These are phyloP conservation scores for Ophion obscuratus DNA, from an alignment of 2,888 invertebrate species.

Conservation along the genomic window DNA sequence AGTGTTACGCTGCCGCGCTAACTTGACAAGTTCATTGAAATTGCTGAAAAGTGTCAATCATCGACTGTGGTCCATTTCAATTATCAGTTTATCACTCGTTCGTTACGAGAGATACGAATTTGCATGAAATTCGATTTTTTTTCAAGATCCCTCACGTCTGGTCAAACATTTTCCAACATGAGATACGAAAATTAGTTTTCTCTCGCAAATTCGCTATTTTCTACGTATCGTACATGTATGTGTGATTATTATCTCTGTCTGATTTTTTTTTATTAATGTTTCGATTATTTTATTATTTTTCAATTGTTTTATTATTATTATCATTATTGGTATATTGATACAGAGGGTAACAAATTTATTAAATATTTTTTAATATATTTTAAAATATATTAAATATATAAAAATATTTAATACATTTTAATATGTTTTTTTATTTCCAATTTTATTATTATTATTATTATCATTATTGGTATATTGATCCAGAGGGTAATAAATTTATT, in stretches of 20 bases:
- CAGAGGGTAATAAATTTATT: background rate
- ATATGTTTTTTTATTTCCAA: no score
- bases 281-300: no score
- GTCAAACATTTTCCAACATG: background rate
- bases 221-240: no score
- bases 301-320: no score
- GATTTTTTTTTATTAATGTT: background rate
- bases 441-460: background rate
- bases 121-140: background rate
- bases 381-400: no score
- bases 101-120: background rate
- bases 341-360: background rate
- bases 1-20: slow-evolving; percentile 30
- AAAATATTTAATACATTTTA: no score
- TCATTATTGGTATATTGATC: background rate
- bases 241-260: no score
- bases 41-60: slow-evolving; percentile 56
- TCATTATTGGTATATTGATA: background rate
- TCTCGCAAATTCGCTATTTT: background rate
- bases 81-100: slow-evolving; percentile 43
- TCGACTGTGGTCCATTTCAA: slow-evolving; percentile 46
- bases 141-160: background rate
- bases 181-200: background rate
- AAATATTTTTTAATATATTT: no score
- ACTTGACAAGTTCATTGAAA: slow-evolving; percentile 33